Base-by-base conservation (phyloP, 2,113 vertebrate species). In the Alligator mississippiensis region DNA sequence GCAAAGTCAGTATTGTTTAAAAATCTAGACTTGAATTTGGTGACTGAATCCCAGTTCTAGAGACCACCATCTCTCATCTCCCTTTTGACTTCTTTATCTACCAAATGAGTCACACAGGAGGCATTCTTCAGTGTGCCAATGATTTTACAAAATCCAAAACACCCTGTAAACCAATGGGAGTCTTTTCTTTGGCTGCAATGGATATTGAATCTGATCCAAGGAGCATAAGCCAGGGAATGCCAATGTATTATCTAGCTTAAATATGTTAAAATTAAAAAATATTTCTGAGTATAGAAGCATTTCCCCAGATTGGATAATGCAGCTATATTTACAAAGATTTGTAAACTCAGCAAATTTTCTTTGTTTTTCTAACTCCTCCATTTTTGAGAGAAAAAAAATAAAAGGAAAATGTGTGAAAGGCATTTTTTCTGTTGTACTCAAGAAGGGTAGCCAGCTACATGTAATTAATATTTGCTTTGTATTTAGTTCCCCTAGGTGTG, bases 401-500 rank as follows among this genome's bases (percentile, higher is more conserved):
- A 28, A 90, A 87, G n/a, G 12, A 63, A 47, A 4, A 4, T 55
- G 11, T 4, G 22, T 79, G 11, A 14, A 91, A 54, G 57, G 2
- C 24, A 24, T 72, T 77, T 93, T 77, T 92, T 75, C 13, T 58
- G 25, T 68, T 81, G 55, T 24, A 4, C 21, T 90, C 80, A 90
- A 75, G 60, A 90, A 84, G 2, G 18, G 38, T 54, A 82, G 38
- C 84, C 82, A 95, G 58, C 70, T 84, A 2, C 34, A 61, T 80
- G 77, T 30, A 91, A 95, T 80, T 82, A 94, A 30, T 38, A 47
- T 12, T 25, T 17, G 27, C 27, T 0, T 7, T 8, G 24, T 85
- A 57, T 89, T 95, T 94, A 82, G 83, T 87, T 96, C 92, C 88
- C 72, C 38, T 34, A 21, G 68, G 68, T 21, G 80, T 80, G 90